A percentile compares a stretch with the other conserved stretches of the same genome.
phyloP scores from a whole-genome alignment of 1,140 invertebrate genomes.

The Samia ricini region DNA sequence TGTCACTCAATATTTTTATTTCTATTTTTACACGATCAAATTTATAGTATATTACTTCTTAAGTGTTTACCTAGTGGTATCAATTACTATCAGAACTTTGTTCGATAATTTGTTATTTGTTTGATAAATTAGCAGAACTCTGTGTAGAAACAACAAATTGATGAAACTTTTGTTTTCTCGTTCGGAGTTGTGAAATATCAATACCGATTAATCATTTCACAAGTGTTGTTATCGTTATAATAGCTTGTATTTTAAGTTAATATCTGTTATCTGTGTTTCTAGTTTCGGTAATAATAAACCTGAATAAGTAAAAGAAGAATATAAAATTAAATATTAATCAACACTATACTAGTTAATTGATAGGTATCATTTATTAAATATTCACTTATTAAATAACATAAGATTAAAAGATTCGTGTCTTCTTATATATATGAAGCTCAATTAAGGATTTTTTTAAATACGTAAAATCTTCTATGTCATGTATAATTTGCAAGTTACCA shows the following conservation, averaged over 20 bases:
- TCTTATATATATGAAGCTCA: no score
- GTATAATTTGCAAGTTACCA: no score
- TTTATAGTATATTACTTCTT: background rate
- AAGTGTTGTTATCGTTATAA: background rate
- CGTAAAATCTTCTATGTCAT: no score
- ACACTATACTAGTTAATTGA: no score
- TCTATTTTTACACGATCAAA: background rate
- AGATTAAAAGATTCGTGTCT: no score
- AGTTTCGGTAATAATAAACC: no score
- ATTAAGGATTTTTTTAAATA: no score
- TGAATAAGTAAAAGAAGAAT: no score
- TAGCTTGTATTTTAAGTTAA: background rate
- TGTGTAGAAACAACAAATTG: constrained; percentile 3
- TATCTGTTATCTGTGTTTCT: no score
- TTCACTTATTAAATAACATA: no score
- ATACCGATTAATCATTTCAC: constrained; percentile 6
- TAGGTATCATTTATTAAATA: no score
- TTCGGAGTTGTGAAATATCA: background rate
- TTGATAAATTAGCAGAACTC: constrained; percentile 14
- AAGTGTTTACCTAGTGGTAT: background rate
- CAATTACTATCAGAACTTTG: background rate
- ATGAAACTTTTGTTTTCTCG: constrained; percentile 16
- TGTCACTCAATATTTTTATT: background rate
- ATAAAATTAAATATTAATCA: no score
- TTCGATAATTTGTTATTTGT: constrained; percentile 12